Evolutionary conservation across 23 tunicate genomes (phyloP).

Genomic region (Trididemnum clinides): DNA sequence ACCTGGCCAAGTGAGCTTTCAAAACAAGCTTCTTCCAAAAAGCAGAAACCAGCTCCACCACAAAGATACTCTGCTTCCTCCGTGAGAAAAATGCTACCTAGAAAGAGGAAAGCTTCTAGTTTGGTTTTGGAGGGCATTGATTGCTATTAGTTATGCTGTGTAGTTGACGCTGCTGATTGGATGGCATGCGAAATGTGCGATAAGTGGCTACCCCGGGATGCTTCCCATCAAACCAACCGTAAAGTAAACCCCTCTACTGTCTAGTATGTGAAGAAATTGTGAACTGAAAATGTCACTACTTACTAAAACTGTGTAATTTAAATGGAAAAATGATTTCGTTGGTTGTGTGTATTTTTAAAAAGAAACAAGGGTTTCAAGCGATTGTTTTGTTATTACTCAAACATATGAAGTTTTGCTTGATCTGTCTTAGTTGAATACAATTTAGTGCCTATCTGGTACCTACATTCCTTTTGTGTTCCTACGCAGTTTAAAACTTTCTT

Average conservation of each 20-base stretch:
- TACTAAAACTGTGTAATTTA: no score
- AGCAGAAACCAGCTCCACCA: neutral
- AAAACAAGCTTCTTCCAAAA: neutral
- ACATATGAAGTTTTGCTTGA: no score
- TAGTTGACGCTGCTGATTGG: neutral
- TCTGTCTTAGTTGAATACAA: no score
- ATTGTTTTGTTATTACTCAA: no score
- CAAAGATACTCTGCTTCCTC: neutral
- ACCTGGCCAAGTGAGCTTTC: neutral
- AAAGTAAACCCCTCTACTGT: neutral
- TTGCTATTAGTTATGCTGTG: neutral
- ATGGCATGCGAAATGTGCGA: constrained; percentile 6
- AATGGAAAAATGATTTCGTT: no score
- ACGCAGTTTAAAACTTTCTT: no score
- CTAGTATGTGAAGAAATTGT: neutral
- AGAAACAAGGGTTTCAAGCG: no score
- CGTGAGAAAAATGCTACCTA: neutral
- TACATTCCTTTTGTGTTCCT: no score
- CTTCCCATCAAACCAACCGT: neutral
- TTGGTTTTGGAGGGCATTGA: neutral
- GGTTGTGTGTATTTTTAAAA: no score
- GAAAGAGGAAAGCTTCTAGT: neutral
- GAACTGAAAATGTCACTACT: neutral
- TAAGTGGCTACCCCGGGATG: neutral
- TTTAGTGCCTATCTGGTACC: no score